Percentiles rank a stretch among this genome's conserved stretches.
phyloP scores from a whole-genome alignment of 2,888 invertebrate genomes.

The Drosophila neutralis region DNA sequence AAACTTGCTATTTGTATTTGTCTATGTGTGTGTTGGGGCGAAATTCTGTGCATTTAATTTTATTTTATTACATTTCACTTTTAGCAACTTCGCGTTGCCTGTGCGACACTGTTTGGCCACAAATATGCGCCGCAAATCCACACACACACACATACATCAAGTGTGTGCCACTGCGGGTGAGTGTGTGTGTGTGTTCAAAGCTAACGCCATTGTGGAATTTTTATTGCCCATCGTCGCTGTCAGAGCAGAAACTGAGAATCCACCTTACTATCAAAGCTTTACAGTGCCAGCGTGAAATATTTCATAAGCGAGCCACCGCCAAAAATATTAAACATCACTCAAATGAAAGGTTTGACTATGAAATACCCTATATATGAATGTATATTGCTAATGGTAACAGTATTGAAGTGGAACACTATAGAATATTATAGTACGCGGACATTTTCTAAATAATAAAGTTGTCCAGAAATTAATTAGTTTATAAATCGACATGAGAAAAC shows the following conservation, averaged over 20 bases:
- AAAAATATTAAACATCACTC: constrained; percentile 29
- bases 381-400: neutral
- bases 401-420: neutral
- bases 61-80: constrained; percentile 72
- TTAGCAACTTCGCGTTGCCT: constrained; percentile 50
- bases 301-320: constrained; percentile 59
- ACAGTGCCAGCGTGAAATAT: constrained; percentile 72
- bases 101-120: constrained; percentile 69
- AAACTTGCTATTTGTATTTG: neutral
- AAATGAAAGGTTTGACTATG: neutral
- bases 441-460: neutral
- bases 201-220: constrained; percentile 76
- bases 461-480: neutral
- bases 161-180: constrained; percentile 6
- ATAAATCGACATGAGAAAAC: neutral
- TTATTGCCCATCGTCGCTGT: constrained; percentile 71
- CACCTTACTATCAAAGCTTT: constrained; percentile 59
- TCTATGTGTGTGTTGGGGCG: constrained; percentile 27
- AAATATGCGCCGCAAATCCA: constrained; percentile 64
- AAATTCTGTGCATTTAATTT: constrained; percentile 70
- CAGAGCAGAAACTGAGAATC: constrained; percentile 51
- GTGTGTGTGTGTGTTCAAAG: constrained; percentile 33
- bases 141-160: constrained; percentile 29
- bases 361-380: constrained; percentile 7
- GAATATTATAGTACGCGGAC: no score